A percentile compares a stretch with the other conserved stretches of the same genome.
phyloP scores from a whole-genome alignment of 2,797 vertebrate species.

The Emydoidea blandingii region DNA sequence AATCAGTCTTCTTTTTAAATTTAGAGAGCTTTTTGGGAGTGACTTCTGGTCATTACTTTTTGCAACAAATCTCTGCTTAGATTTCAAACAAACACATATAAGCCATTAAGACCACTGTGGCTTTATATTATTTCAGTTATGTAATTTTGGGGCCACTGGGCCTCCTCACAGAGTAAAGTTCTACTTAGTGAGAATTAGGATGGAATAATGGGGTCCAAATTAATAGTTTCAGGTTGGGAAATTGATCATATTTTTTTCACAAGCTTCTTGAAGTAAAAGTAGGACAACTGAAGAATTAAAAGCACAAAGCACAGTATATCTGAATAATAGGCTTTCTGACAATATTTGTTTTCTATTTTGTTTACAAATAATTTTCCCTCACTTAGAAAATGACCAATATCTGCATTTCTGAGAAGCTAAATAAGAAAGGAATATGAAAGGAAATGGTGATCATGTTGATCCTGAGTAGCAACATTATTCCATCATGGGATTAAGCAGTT shows the following conservation, averaged over 20 bases:
- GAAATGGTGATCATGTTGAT: slow-evolving; percentile 54
- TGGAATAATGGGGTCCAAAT: not conserved
- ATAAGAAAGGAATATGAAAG: slow-evolving; percentile 44
- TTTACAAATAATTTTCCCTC: not conserved
- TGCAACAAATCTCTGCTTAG: not conserved
- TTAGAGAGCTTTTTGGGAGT: not conserved
- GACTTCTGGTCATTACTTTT: not conserved
- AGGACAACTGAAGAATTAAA: not conserved
- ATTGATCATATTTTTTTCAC: not conserved
- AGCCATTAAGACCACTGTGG: not conserved
- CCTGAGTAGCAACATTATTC: slow-evolving; percentile 64
- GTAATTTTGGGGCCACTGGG: not conserved
- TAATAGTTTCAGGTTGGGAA: not conserved
- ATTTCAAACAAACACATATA: not conserved
- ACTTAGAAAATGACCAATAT: slow-evolving; percentile 36
- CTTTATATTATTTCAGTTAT: not conserved
- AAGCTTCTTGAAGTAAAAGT: not conserved
- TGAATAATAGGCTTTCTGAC: not conserved
- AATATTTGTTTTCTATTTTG: slow-evolving; percentile 35
- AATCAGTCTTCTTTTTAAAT: not conserved
- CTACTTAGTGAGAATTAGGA: not conserved
- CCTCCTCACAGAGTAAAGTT: not conserved
- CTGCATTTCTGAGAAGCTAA: slow-evolving; percentile 25
- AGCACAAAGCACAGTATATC: not conserved
- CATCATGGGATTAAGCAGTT: slow-evolving; percentile 74